A percentile compares a stretch with the other conserved stretches of the same genome.
Conservation (phyloP, 2,113 vertebrate species). For the Callipepla squamata region DNA sequence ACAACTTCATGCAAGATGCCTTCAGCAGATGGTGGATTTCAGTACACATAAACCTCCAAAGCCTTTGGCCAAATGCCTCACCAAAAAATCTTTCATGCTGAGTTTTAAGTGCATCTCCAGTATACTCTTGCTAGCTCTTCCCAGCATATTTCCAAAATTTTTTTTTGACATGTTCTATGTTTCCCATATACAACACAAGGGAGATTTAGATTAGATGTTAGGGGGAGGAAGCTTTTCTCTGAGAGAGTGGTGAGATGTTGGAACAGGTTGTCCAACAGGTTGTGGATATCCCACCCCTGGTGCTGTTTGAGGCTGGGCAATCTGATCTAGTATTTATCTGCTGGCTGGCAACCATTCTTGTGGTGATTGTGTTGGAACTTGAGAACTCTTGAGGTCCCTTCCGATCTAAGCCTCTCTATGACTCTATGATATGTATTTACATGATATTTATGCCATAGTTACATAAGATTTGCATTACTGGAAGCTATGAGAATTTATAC, state of each 20-base stretch:
- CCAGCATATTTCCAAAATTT: neutral
- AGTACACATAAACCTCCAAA: accelerated
- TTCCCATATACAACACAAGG: neutral
- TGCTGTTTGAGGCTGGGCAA: no score
- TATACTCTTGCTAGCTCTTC: neutral
- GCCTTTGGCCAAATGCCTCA: neutral
- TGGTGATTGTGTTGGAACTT: no score
- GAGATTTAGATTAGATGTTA: no score
- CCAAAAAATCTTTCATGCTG: neutral
- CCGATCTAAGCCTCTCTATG: no score
- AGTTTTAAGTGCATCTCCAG: neutral
- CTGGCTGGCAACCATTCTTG: no score
- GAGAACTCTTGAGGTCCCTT: no score
- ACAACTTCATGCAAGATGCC: accelerated
- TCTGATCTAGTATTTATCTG: no score
- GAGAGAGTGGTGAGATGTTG: no score
- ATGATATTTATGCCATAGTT: neutral
- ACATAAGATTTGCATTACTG: no score
- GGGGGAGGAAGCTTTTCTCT: no score
- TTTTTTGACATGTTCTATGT: neutral
- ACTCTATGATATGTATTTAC: neutral
- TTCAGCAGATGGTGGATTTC: neutral
- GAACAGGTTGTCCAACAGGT: no score
- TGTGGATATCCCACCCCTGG: no score
- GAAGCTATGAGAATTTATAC: neutral